These are phyloP conservation scores for Araneus ventricosus DNA, from an alignment of 1,140 invertebrate species.

Conservation along the genomic window DNA sequence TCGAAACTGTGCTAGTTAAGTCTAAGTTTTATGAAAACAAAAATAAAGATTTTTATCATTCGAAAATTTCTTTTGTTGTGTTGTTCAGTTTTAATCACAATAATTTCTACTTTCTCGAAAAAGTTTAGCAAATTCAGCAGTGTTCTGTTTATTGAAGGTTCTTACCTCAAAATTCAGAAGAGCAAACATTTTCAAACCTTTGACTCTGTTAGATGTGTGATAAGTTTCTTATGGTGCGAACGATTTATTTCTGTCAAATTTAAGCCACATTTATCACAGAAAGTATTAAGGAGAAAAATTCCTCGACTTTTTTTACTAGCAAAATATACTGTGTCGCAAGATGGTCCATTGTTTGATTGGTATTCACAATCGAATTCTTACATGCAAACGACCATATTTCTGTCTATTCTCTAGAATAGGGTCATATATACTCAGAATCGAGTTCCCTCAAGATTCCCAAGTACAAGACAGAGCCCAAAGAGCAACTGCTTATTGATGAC, in stretches of 20 bases:
- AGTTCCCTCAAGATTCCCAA: background rate
- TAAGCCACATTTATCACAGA: background rate
- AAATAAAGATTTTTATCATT: too few species aligned
- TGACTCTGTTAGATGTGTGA: background rate
- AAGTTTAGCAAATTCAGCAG: background rate
- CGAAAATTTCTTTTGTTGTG: too few species aligned
- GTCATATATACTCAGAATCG: slow-evolving; percentile 11
- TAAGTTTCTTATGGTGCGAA: background rate
- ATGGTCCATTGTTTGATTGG: background rate
- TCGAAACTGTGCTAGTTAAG: too few species aligned
- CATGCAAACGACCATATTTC: background rate
- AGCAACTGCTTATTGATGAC: slow-evolving; percentile 66
- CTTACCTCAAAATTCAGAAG: background rate
- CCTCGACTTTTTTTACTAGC: background rate
- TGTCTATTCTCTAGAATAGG: background rate
- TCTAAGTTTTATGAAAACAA: too few species aligned
- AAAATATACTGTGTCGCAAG: background rate
- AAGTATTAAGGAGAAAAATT: background rate
- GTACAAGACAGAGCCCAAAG: background rate
- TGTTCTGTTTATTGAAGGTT: background rate
- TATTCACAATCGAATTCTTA: slow-evolving; percentile 4
- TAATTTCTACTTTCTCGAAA: background rate
- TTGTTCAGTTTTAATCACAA: background rate
- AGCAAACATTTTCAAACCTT: background rate
- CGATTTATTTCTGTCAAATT: background rate